Base-by-base conservation (phyloP, 2,113 vertebrate genomes). In the Coturnix japonica region DNA sequence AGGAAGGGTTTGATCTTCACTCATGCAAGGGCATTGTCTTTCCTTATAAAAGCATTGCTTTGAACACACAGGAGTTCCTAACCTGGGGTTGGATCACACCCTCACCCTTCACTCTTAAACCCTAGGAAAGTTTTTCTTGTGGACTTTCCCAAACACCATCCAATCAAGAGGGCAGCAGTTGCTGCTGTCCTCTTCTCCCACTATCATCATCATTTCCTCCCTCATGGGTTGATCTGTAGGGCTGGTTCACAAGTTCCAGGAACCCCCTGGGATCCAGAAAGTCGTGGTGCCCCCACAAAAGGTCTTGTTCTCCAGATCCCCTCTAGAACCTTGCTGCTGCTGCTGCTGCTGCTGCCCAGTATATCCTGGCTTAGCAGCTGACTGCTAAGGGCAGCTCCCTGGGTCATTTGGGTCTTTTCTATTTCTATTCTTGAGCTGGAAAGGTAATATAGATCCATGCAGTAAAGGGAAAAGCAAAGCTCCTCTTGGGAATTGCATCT, bases 1-100 rank as follows among this genome's bases (percentile, higher is more conserved):
- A 87, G 67, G 71, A 61, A 85, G 41, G 85, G 89, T 92, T 94
- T 96, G 93, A 87, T 89, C 81, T 92, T 85, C 74, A 13, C 84
- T 59, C 37, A 4, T 25, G 43, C 44, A 49, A 79, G 41, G 54
- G 26, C 81, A 11, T 87, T 54, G 85, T 49, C 63, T 63, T 80
- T 28, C 46, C 85, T 92, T 63, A 73, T 51, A 63, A 89, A 94
- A 75, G 15, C 54, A 89, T 79, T 37, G 30, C 91, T 87, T 89
- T 89, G 89, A 91, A 82, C n/a, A 10, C 0, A 2, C 54, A 79
- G 44, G 63, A 57, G 53, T 17, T 85, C 84, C 81, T 49, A 35
- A 61, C 4, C 6, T 64, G 85, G 72, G 33, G 6, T 59, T 86
- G 69, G 69, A 7, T 43, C 4, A 5, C 33, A 11, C 9, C n/a